Conservation (phyloP, 1,140 invertebrate genomes). For the Anadara kagoshimensis region DNA sequence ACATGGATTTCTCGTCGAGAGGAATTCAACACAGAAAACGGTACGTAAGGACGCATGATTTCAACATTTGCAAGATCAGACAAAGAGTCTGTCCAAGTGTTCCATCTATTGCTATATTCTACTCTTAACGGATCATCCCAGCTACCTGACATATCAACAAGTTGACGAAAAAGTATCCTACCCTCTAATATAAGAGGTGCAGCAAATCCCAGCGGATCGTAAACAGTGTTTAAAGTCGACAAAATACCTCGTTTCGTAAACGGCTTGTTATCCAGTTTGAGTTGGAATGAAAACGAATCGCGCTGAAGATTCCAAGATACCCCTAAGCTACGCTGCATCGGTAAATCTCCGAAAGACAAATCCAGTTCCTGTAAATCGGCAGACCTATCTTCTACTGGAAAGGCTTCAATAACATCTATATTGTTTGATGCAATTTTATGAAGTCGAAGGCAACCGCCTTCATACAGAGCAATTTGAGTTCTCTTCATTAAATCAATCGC, state of each 20-base stretch:
- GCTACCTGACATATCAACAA: constrained; percentile 32
- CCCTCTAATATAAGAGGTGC: constrained; percentile 41
- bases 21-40: too few species aligned
- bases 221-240: constrained; percentile 34
- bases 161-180: constrained; percentile 32
- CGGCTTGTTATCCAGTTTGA: constrained; percentile 29
- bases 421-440: too few species aligned
- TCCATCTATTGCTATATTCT: constrained; percentile 24
- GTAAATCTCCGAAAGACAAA: constrained; percentile 15
- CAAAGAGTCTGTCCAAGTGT: too few species aligned
- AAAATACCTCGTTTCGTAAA: constrained; percentile 35
- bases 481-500: too few species aligned
- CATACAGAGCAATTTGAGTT: too few species aligned
- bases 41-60: too few species aligned
- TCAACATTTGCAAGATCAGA: too few species aligned
- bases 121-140: constrained; percentile 43
- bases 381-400: too few species aligned
- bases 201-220: constrained; percentile 44
- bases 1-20: too few species aligned
- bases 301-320: constrained; percentile 32
- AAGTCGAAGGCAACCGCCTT: too few species aligned
- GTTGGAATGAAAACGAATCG: constrained; percentile 31
- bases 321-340: constrained; percentile 34
- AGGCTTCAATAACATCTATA: too few species aligned
- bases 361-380: constrained; percentile 37